A percentile compares a stretch with the other conserved stretches of the same genome.
phyloP scores from a whole-genome alignment of 2,888 invertebrate species.

The Rugalucina vietnamica region DNA sequence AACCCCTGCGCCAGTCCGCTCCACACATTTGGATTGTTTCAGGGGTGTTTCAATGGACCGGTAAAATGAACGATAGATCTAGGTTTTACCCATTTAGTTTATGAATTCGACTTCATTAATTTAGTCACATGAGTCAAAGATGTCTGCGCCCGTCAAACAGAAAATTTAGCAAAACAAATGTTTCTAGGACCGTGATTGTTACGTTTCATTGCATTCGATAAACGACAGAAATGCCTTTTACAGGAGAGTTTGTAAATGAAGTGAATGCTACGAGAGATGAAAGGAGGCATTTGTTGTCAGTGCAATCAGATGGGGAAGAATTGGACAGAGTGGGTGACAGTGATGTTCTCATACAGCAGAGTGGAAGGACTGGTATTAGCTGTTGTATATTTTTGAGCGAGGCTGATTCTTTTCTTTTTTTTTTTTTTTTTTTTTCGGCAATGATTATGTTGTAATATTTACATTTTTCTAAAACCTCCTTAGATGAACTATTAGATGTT shows the following conservation, averaged over 20 bases:
- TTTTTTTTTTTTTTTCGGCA: no score
- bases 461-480: no score
- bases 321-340: background rate
- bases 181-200: background rate
- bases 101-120: slow-evolving; percentile 42
- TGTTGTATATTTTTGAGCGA: no score
- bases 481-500: no score
- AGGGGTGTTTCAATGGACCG: no score
- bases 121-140: slow-evolving; percentile 66
- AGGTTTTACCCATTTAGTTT: no score
- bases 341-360: background rate
- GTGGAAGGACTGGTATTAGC: no score
- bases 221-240: slow-evolving; percentile 38
- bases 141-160: slow-evolving; percentile 54
- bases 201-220: background rate
- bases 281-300: slow-evolving; percentile 50
- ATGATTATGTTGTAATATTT: no score
- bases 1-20: no score
- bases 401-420: no score
- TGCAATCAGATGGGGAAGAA: slow-evolving; percentile 39
- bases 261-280: slow-evolving; percentile 36
- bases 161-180: background rate
- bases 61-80: no score
- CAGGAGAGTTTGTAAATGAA: slow-evolving; percentile 5
- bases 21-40: no score